Evolutionary conservation across 2,797 vertebrate species (phyloP).

Genomic region (Pseudochirops corinnae): DNA sequence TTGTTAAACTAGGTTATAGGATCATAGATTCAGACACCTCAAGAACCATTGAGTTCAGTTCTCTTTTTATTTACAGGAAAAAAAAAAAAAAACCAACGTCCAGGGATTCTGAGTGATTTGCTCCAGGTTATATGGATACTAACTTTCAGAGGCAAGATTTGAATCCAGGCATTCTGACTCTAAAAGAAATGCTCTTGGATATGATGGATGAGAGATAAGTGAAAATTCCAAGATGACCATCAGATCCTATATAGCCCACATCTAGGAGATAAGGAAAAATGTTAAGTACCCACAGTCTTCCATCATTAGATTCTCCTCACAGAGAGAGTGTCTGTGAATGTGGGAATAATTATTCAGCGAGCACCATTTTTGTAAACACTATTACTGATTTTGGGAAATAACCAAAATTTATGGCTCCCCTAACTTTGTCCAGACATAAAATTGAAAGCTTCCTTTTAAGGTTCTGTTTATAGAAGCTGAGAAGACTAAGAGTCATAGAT

Average conservation of each 20-base stretch:
- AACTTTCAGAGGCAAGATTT: neutral
- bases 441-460: neutral
- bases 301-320: no score
- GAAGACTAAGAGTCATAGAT: neutral
- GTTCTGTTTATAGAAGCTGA: neutral
- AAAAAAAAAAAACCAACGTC: no score
- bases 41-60: neutral
- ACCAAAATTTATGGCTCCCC: neutral
- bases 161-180: neutral
- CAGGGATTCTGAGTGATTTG: neutral
- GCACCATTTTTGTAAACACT: neutral
- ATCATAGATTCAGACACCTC: neutral
- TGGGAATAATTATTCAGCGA: neutral
- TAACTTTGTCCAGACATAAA: neutral
- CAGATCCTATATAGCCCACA: neutral
- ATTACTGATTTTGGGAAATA: neutral
- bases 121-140: neutral
- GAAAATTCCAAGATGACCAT: neutral
- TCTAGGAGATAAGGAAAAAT: no score
- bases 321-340: neutral
- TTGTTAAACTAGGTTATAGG: no score
- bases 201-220: neutral
- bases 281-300: neutral
- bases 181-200: neutral
- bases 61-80: neutral